These are phyloP conservation scores for Choristoneura fumiferana DNA, from an alignment of 1,140 invertebrate genomes.

Conservation along the genomic window DNA sequence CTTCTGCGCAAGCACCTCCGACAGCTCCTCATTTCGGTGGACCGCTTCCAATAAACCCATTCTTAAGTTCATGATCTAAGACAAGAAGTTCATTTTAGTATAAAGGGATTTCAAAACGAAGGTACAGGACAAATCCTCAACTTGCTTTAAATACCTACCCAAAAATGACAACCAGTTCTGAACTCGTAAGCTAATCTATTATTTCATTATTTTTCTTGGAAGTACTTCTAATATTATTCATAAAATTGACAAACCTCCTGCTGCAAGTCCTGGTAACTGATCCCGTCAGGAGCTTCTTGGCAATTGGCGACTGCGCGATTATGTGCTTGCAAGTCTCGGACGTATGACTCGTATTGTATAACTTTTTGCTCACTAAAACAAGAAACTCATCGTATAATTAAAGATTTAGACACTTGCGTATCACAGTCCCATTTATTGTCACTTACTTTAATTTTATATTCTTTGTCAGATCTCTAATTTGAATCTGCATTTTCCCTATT, in stretches of 20 bases:
- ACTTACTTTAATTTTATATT: conserved; percentile 65
- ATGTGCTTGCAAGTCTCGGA: conserved; percentile 55
- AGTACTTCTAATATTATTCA: conserved; percentile 3
- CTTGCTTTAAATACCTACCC: no score
- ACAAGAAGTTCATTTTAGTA: neutral
- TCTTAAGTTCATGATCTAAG: conserved; percentile 69
- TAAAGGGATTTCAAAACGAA: no score
- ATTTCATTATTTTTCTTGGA: no score
- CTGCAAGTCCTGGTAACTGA: conserved; percentile 59
- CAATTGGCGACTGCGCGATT: conserved; percentile 42
- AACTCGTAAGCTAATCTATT: no score
- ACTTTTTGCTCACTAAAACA: conserved; percentile 67
- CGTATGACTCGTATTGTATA: conserved; percentile 64
- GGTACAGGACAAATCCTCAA: no score
- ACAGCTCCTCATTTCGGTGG: conserved; percentile 72
- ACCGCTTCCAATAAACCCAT: conserved; percentile 62
- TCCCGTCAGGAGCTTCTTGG: conserved; percentile 47
- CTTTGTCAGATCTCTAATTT: conserved; percentile 64
- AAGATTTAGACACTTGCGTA: neutral
- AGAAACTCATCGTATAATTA: neutral
- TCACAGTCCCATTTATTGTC: neutral
- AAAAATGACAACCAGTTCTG: no score
- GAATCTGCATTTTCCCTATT: conserved; percentile 62
- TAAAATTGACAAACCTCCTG: no score
- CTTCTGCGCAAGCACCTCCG: conserved; percentile 67